Percentiles rank a stretch among this genome's conserved stretches.
Conservation (phyloP, 2,888 invertebrate species). For the Hoplodrina ambigua region DNA sequence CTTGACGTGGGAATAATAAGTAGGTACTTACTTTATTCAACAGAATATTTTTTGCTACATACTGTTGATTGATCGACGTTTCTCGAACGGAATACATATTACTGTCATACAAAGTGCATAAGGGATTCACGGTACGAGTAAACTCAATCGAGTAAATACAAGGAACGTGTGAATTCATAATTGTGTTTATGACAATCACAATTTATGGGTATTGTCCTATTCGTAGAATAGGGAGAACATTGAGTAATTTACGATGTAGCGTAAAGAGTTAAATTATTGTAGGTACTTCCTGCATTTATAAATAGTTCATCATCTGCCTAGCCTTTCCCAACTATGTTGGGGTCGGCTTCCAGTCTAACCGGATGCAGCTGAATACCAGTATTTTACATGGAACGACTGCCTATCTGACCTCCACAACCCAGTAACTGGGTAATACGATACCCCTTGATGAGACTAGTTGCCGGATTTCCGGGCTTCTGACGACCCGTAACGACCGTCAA, state of each 20-base stretch:
- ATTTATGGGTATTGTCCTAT: constrained; percentile 16
- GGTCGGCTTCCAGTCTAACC: no score
- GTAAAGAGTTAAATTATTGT: constrained; percentile 27
- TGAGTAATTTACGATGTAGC: constrained; percentile 41
- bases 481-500: no score
- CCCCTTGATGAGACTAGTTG: no score
- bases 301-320: no score
- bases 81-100: not conserved
- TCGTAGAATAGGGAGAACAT: constrained; percentile 19
- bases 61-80: constrained; percentile 5
- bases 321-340: no score
- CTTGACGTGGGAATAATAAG: not conserved
- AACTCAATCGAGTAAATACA: not conserved
- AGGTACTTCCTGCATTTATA: constrained; percentile 25
- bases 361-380: no score
- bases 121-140: not conserved
- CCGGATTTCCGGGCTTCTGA: no score
- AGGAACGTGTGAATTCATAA: constrained; percentile 10
- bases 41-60: not conserved
- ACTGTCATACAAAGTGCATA: not conserved
- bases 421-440: no score
- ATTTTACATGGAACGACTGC: no score
- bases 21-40: not conserved
- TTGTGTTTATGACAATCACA: constrained; percentile 13
- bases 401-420: no score